Conservation (phyloP, 2,113 vertebrate genomes). For the Lontra canadensis region DNA sequence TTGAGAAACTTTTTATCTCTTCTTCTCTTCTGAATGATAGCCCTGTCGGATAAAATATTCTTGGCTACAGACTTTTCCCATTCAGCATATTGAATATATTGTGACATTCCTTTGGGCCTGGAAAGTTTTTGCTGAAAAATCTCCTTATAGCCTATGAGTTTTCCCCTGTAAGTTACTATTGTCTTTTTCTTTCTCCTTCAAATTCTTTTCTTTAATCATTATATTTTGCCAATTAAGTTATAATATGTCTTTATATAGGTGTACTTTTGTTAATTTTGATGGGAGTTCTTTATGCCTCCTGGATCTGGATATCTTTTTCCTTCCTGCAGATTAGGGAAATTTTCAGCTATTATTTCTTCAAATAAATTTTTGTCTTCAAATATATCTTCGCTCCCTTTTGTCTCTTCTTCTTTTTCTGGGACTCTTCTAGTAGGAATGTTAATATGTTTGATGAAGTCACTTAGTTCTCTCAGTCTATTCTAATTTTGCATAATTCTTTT, state of each 20-base stretch:
- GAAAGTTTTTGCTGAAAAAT: background rate
- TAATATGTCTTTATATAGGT: background rate
- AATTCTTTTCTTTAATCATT: background rate
- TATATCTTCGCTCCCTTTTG: too few species aligned
- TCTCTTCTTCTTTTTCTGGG: too few species aligned
- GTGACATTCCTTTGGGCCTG: background rate
- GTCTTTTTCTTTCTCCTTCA: background rate
- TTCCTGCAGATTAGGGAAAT: too few species aligned
- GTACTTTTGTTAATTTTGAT: background rate
- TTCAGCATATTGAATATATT: background rate
- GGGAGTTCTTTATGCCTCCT: background rate
- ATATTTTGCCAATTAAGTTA: background rate
- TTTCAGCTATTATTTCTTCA: too few species aligned
- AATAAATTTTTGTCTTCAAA: too few species aligned
- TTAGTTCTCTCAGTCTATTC: too few species aligned
- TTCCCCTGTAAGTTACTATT: background rate
- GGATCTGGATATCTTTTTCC: background rate
- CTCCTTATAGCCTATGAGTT: background rate
- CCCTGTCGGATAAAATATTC: background rate
- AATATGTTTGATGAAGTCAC: too few species aligned
- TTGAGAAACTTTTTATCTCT: background rate
- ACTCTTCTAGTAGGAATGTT: too few species aligned
- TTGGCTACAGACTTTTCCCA: background rate
- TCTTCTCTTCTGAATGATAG: background rate
- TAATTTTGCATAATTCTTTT: background rate